Evolutionary conservation across 2,888 invertebrate genomes (phyloP), one percentile per base, ranked within the genome.

Genomic region (Ormyrus nitidulus): DNA sequence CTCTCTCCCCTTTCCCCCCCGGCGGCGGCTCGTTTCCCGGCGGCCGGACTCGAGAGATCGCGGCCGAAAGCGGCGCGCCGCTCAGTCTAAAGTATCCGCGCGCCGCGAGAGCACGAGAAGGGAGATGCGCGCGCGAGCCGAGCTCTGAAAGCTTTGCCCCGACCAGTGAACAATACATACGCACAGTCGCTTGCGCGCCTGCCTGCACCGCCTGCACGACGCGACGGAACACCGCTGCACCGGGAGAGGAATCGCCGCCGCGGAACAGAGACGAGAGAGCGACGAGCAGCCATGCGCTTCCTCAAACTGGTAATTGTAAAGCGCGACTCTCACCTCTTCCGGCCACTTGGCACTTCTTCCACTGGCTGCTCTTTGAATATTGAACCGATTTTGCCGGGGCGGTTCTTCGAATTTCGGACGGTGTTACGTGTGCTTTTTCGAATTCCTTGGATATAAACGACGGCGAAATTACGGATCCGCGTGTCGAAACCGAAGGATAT

Each of bases 291-390:
- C 71, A 88, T 89, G 89, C 83, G 84, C 83, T 84, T 87, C 83
- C 82, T 88, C 62, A 84, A 85, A 77, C 85, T 88, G 88, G 89
- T 89, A 88, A 89, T 85, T 87, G 84, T 82, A 49, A 66, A 48
- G 34, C 64, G 44, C 13, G 51, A 66, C 77, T 70, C 74, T 75
- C 66, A 66, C 61, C 69, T 61, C 34, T 34, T 34, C 34, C 34
- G 34, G 34, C 34, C 34, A 34, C 34, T 34, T 34, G 34, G 34
- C 34, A 4, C 34, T 4, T 34, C 34, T 34, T 34, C 34, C 4
- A 34, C 34, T 4, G 34, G 34, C 34, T 34, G 34, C 19, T 19
- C 19, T 2, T 19, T 19, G 19, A 19, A 19, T 19, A 19, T 19
- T 19, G 19, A 34, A 34, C 34, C 34, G 34, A 34, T 34, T 34